Evolutionary conservation across 92 coral and sea anemone genomes (phyloP).

Genomic region (Siderastrea siderea): DNA sequence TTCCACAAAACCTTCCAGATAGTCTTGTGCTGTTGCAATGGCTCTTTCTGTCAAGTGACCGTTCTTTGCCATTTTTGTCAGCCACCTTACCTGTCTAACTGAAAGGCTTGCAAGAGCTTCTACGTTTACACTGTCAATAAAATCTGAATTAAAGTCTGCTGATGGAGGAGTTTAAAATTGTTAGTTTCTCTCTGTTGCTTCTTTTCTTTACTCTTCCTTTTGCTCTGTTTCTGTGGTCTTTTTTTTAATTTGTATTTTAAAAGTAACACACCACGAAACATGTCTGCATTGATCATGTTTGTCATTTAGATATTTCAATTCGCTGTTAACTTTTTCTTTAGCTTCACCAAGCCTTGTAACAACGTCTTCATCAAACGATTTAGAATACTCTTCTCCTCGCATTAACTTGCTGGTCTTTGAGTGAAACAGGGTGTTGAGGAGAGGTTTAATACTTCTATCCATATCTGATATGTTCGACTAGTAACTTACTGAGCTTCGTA

Average conservation of each 20-base stretch:
- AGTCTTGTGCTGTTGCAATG: background rate
- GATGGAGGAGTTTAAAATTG: slow-evolving; percentile 46
- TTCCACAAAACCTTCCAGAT: background rate
- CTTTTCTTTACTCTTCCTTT: slow-evolving; percentile 43
- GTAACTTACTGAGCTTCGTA: no score
- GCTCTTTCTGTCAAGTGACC: slow-evolving; percentile 9
- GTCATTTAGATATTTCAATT: no score
- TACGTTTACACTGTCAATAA: slow-evolving; percentile 53
- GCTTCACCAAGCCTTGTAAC: no score
- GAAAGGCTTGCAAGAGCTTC: slow-evolving; percentile 55
- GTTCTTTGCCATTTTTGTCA: background rate
- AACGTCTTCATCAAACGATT: no score
- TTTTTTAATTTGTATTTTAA: slow-evolving; percentile 56
- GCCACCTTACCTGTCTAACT: slow-evolving; percentile 20
- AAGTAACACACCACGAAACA: background rate
- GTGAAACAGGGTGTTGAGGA: slow-evolving; percentile 21
- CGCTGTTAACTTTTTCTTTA: no score
- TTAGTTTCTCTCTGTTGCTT: slow-evolving; percentile 39
- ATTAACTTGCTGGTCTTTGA: no score
- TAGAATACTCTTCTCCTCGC: no score
- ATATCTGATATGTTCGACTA: no score
- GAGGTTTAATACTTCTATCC: background rate
- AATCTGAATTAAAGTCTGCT: slow-evolving; percentile 54
- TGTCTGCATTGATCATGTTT: no score
- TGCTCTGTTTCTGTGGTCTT: slow-evolving; percentile 9